These are phyloP conservation scores for Atta colombica DNA, from an alignment of 1,140 invertebrate genomes.

Conservation along the genomic window DNA sequence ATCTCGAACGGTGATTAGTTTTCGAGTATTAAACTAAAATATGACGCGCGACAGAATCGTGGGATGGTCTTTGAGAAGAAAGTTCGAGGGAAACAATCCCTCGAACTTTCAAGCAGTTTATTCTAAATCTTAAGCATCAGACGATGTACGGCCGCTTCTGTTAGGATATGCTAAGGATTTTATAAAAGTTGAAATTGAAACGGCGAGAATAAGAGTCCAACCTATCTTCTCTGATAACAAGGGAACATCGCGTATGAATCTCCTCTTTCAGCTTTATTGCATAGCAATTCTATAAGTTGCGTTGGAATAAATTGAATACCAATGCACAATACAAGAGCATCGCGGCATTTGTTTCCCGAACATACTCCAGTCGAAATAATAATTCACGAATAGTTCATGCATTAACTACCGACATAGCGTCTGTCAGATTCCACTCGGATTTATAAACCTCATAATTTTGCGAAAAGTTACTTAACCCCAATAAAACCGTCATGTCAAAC, in stretches of 20 bases:
- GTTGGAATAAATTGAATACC: slow-evolving; percentile 41
- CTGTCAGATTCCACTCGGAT: too few species aligned
- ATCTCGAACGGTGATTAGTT: not conserved
- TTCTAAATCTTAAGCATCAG: slow-evolving; percentile 42
- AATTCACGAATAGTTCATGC: not conserved
- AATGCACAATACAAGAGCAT: not conserved
- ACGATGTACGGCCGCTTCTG: not conserved
- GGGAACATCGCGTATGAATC: not conserved
- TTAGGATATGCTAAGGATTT: slow-evolving; percentile 18
- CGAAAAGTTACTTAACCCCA: too few species aligned
- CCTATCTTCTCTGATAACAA: not conserved
- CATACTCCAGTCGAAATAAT: not conserved
- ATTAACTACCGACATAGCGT: not conserved
- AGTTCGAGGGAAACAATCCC: slow-evolving; percentile 6
- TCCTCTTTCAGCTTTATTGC: too few species aligned
- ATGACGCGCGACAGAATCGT: not conserved
- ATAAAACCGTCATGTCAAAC: too few species aligned
- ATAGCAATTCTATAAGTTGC: slow-evolving; percentile 25
- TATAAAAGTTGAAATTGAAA: slow-evolving; percentile 60
- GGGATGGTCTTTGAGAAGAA: not conserved
- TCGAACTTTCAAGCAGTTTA: slow-evolving; percentile 37
- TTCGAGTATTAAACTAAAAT: slow-evolving; percentile 2
- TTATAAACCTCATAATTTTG: too few species aligned
- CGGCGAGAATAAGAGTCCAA: not conserved
- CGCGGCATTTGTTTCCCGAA: slow-evolving; percentile 7